Evolutionary conservation across 2,113 vertebrate species (phyloP), one percentile per base, ranked within the genome.

Genomic region (Tapirus terrestris): DNA sequence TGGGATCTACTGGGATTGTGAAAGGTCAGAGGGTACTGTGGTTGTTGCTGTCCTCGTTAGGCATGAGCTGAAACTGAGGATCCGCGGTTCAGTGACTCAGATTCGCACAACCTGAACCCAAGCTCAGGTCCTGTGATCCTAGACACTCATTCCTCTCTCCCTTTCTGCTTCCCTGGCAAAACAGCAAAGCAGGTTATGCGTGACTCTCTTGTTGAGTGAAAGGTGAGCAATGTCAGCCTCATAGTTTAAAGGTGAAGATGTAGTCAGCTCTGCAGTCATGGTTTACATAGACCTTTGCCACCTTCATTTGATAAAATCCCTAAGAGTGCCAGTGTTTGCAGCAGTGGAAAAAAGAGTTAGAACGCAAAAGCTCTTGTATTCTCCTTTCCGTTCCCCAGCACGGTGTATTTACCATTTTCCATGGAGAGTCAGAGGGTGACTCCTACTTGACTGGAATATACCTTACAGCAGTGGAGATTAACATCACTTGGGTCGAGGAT

Each of bases 1-100:
- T 36, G 33, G 58, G 12, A 3, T 17, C 65, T 25, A 3, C 0
- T 0, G 27, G 9, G 9, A 20, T 23, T 18, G n/a, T 10, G 18
- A 14, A 70, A 76, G 18, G 8, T 56, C 77, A 8, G n/a, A 31
- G 31, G 16, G 9, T 5, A 13, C n/a, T 56, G 63, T 68, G 43
- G 8, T 48, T 29, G 31, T 51, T 21, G n/a, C 58, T 14, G 8
- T 33, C 60, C 11, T 72, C 21, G 0, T 60, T 33, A 36, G 17
- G 48, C 8, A 20, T 8, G 76, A 23, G 51, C 21, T 8, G 4
- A 79, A 70, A 45, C 23, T 21, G 36, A 51, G 31, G 43, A 25
- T 33, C 11, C 0, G 5, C 8, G 14, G 58, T 53, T 67, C 23
- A 17, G 48, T 3, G 43, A 76, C 68, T 53, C 29, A n/a, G 68